These are phyloP conservation scores for Melopsittacus undulatus DNA, from an alignment of 2,797 vertebrate species.

Conservation along the genomic window DNA sequence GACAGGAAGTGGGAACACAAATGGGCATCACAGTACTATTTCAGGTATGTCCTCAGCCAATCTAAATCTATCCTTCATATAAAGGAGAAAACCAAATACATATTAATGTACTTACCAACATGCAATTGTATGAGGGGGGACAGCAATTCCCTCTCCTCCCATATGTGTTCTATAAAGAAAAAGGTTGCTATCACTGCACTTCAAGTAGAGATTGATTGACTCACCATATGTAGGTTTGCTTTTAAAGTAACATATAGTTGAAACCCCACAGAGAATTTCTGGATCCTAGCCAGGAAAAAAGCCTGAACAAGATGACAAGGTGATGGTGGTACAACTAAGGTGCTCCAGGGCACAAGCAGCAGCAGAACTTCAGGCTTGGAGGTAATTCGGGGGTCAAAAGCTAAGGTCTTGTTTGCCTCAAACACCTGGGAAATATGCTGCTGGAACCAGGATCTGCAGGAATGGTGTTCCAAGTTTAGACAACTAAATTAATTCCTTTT, in stretches of 20 bases:
- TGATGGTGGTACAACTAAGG: background rate
- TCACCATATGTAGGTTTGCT: constrained; percentile 35
- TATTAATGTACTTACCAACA: constrained; percentile 20
- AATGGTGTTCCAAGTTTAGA: background rate
- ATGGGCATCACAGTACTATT: background rate
- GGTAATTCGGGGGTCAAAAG: background rate
- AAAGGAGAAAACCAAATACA: constrained; percentile 28
- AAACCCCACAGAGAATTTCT: background rate
- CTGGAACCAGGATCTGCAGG: background rate
- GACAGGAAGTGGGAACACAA: background rate
- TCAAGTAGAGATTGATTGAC: constrained; percentile 43
- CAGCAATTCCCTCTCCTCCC: background rate
- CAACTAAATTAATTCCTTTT: background rate
- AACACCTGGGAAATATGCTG: background rate
- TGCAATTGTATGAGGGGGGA: constrained; percentile 1
- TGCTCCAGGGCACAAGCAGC: background rate
- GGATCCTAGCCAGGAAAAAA: background rate
- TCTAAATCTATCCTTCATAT: background rate
- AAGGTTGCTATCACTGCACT: background rate
- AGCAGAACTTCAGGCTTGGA: background rate
- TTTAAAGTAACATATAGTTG: constrained; percentile 20
- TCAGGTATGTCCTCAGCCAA: background rate
- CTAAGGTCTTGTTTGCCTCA: background rate
- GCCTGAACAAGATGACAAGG: background rate
- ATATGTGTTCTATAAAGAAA: constrained; percentile 35